Evolutionary conservation across 2,113 vertebrate species (phyloP), one percentile per base, ranked within the genome.

Genomic region (Picathartes gymnocephalus): DNA sequence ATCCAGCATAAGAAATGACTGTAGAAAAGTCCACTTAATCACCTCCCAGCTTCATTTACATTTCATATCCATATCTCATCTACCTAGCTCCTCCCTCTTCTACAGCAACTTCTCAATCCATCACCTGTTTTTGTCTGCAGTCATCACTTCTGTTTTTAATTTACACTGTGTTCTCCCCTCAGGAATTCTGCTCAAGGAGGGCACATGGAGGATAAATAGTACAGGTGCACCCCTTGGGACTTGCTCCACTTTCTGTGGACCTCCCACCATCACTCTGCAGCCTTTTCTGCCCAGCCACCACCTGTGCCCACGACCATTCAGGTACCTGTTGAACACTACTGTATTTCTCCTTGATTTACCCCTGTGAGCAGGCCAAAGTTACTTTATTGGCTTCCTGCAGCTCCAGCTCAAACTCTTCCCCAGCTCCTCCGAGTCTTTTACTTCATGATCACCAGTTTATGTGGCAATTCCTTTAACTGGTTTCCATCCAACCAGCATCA

Each of bases 401-500:
- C 87, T 95, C 88, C 39, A 90, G 57, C 81, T 40, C 19, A 0
- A 93, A 77, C 56, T 91, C 88, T 71, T 96, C 85, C 42, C 78
- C 64, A 82, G 73, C 73, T 94, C 86, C 85, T 86, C 80, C 82
- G 92, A 37, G 62, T 77, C 92, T 58, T 40, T 40, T 81, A 78
- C 22, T 89, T 93, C 86, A 72, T 47, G 54, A 96, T 90, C 86
- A 92, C 85, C 92, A 92, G 83, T 95, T 95, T 94, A 37, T 79
- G 68, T 91, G 83, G 92, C 91, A 95, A 74, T 60, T 92, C 57
- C 94, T 93, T 96, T 81, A 90, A 81, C 0, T 95, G 95, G 77
- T 96, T 94, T 93, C 80, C 81, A 94, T 45, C 88, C 93, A 95
- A 89, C 54, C 78, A 95, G 71, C 93, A 94, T 65, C 40, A 23